Base-by-base conservation (phyloP, 2,113 vertebrate species). In the Litocranius walleri region DNA sequence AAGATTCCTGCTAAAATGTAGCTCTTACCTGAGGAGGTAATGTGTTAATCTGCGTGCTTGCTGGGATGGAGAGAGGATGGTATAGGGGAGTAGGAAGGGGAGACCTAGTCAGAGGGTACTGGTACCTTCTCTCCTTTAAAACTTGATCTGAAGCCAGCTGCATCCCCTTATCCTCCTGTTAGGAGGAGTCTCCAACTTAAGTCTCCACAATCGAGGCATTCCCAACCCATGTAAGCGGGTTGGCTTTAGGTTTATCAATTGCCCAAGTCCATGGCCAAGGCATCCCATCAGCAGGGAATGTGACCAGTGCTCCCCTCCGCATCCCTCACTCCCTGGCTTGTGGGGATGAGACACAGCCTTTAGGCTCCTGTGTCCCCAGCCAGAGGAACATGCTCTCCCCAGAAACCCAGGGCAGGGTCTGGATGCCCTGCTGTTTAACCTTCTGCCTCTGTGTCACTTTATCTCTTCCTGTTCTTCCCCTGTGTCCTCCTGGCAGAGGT, bases 201-300 rank as follows among this genome's bases (percentile, higher is more conserved):
- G 19, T 82, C 78, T 77, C 64, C 33, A 25, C 48, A 33, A 5
- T 45, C 0, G 3, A 45, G 36, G 29, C 2, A 10, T 48, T n/a
- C n/a, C 59, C 57, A 12, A 21, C 59, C 1, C 0, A n/a, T 12
- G 57, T 33, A 45, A 43, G 83, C 0, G 1, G 10, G 52, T 5
- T 86, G 59, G 23, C 40, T 33, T 59, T 74, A 6, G 12, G 33
- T 17, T 30, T 27, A 81, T 21, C 78, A 33, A 54, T 27, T 9
- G 43, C 50, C 91, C 36, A 54, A 56, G 74, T 17, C 30, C 25
- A 50, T 9, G 59, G 15, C 57, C 67, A 45, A 81, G 9, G 74
- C 15, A 4, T 36, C 50, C 50, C 13, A 36, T 43, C 27, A 64
- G 40, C n/a, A 23, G 36, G 30, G 64, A 50, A 12, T 16, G 3